Evolutionary conservation across 1,140 invertebrate species (phyloP).

Genomic region (Solen grandis): DNA sequence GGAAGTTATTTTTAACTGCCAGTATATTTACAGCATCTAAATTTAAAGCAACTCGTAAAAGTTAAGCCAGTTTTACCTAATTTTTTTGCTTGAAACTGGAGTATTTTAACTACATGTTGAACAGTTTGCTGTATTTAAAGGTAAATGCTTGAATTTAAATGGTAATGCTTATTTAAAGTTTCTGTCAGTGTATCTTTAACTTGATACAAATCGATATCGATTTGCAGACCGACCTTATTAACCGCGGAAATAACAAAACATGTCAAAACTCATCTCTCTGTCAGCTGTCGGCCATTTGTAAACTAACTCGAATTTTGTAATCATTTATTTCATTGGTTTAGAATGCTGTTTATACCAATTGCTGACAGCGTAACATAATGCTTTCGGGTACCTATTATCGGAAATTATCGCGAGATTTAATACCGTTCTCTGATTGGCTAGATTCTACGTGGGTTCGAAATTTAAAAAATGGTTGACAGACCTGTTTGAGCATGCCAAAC

Average conservation of each 20-base stretch:
- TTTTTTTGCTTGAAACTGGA: too few species aligned
- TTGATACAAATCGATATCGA: too few species aligned
- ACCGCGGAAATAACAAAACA: constrained; percentile 22
- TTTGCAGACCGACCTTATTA: background rate
- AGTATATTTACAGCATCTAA: too few species aligned
- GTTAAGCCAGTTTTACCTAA: too few species aligned
- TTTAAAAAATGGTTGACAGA: constrained; percentile 62
- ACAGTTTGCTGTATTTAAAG: too few species aligned
- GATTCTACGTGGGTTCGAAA: constrained; percentile 52
- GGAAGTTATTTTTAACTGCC: too few species aligned
- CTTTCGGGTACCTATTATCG: background rate
- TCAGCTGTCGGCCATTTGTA: constrained; percentile 48
- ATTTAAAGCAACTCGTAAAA: too few species aligned
- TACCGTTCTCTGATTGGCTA: constrained; percentile 43
- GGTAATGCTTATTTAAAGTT: too few species aligned
- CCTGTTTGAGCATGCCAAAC: constrained; percentile 46
- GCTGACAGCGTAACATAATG: background rate
- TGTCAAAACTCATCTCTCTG: constrained; percentile 44
- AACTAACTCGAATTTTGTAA: constrained; percentile 22
- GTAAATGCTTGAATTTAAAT: too few species aligned
- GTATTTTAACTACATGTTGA: too few species aligned
- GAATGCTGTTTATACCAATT: constrained; percentile 22
- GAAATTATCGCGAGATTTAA: constrained; percentile 23
- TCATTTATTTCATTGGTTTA: constrained; percentile 31
- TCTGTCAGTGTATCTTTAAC: too few species aligned